A percentile compares a stretch with the other conserved stretches of the same genome.
Evolutionary conservation across 2,888 invertebrate genomes (phyloP).

Genomic region (Hirtodrosophila trivittata): DNA sequence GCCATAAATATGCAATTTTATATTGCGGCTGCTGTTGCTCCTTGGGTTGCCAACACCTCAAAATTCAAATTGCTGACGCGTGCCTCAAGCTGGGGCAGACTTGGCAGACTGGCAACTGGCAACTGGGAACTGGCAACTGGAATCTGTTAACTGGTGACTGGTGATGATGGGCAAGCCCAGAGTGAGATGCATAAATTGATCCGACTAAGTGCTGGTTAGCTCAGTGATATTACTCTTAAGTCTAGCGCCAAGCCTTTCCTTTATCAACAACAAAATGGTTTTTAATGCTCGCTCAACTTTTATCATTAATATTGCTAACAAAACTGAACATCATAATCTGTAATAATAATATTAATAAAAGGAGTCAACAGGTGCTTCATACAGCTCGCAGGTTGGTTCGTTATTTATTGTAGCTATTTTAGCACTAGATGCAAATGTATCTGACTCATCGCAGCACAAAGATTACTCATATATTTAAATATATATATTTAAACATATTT

Average conservation of each 20-base stretch:
- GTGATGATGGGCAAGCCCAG: conserved; percentile 25
- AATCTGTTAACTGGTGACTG: conserved; percentile 9
- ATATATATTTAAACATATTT: too few relatives aligned
- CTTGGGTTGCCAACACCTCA: conserved; percentile 52
- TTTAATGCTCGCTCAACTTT: conserved; percentile 25
- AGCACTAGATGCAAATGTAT: neutral
- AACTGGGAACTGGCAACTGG: conserved; percentile 5
- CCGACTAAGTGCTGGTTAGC: conserved; percentile 33
- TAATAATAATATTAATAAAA: conserved; percentile 29
- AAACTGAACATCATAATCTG: neutral
- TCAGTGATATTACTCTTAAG: conserved; percentile 13
- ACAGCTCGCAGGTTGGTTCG: conserved; percentile 74
- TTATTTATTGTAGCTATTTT: neutral
- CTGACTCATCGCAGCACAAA: conserved; percentile 33
- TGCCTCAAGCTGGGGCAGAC: conserved; percentile 23
- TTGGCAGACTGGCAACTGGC: neutral
- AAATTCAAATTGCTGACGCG: conserved; percentile 46
- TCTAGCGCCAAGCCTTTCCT: conserved; percentile 9
- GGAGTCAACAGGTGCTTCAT: conserved; percentile 78
- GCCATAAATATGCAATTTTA: conserved; percentile 76
- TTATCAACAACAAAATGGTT: conserved; percentile 19
- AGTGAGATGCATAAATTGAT: conserved; percentile 47
- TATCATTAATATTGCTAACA: conserved; percentile 41
- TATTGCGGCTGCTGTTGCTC: conserved; percentile 49
- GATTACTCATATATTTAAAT: conserved; percentile 25